Percentiles rank a stretch among this genome's conserved stretches.
Evolutionary conservation across 2,888 invertebrate species (phyloP).

Genomic region (Nymphalis polychloros): DNA sequence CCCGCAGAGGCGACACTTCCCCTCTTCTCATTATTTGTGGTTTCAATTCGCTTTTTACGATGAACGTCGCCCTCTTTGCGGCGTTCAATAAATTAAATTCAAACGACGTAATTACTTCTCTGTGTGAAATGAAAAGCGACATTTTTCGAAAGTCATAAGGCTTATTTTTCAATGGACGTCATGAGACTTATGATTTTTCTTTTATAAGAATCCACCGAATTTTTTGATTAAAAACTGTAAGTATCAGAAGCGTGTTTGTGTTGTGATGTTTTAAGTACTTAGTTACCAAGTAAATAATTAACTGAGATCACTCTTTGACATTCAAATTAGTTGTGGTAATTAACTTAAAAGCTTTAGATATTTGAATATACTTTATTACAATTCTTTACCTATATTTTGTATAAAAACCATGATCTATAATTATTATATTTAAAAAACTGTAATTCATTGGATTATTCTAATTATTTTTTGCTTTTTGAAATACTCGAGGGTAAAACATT

Average conservation of each 20-base stretch:
- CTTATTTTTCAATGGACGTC: conserved; percentile 29
- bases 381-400: too few relatives aligned
- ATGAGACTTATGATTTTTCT: conserved; percentile 15
- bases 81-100: conserved; percentile 54
- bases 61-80: conserved; percentile 61
- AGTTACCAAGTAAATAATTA: neutral
- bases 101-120: conserved; percentile 55
- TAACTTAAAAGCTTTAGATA: too few relatives aligned
- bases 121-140: conserved; percentile 24
- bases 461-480: too few relatives aligned
- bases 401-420: too few relatives aligned
- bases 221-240: conserved; percentile 40
- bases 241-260: conserved; percentile 19
- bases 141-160: conserved; percentile 22
- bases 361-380: too few relatives aligned
- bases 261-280: conserved; percentile 6
- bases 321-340: neutral
- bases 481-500: too few relatives aligned
- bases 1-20: conserved; percentile 71
- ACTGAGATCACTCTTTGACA: neutral
- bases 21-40: conserved; percentile 76
- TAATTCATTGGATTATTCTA: too few relatives aligned
- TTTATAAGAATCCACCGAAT: conserved; percentile 22
- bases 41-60: conserved; percentile 80
- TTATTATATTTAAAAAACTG: too few relatives aligned